These are phyloP conservation scores for Takifugu bimaculatus DNA, from an alignment of 2,113 vertebrate genomes.

Conservation along the genomic window DNA sequence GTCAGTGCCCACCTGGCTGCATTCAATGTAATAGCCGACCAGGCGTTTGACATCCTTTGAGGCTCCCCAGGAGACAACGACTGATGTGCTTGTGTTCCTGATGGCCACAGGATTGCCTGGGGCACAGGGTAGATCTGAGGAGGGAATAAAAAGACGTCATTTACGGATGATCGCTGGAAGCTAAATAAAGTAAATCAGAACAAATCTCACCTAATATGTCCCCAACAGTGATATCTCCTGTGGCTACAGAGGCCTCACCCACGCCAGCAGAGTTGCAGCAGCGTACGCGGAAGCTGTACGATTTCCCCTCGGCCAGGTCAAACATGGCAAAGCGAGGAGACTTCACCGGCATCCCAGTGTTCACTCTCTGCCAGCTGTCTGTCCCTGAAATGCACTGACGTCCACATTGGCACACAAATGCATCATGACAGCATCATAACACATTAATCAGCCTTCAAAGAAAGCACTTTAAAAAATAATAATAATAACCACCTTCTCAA, in stretches of 20 bases:
- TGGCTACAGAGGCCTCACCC: conserved; percentile 83
- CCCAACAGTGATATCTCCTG: conserved; percentile 81
- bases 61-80: conserved; percentile 85
- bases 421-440: neutral
- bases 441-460: neutral
- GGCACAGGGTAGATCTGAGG: conserved; percentile 84
- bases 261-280: conserved; percentile 93
- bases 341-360: conserved; percentile 92
- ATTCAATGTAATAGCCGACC: conserved; percentile 92
- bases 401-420: neutral
- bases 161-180: neutral
- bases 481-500: conserved; percentile 87
- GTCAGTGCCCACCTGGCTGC: conserved; percentile 82
- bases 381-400: conserved; percentile 82
- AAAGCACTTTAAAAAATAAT: neutral
- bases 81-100: conserved; percentile 88
- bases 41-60: conserved; percentile 83
- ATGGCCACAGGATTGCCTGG: conserved; percentile 81
- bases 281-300: conserved; percentile 95
- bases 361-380: conserved; percentile 93
- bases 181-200: too few relatives aligned
- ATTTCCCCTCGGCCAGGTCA: conserved; percentile 89
- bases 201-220: conserved; percentile 87
- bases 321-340: conserved; percentile 96
- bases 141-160: neutral